Evolutionary conservation across 2,797 vertebrate genomes (phyloP).

Genomic region (Steatocranus sp.): DNA sequence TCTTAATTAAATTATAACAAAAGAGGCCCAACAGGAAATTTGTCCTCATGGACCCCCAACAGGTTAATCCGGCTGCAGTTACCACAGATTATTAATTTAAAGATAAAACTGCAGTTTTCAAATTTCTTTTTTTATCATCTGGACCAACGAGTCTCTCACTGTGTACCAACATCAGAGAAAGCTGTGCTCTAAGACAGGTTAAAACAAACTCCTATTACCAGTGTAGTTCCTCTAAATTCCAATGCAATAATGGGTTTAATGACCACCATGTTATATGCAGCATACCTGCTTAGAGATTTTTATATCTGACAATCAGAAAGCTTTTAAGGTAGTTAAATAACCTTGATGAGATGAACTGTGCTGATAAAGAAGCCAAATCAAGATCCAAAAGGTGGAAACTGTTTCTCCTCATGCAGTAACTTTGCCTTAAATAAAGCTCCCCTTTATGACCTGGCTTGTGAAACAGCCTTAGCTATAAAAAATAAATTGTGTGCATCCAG

Average conservation of each 20-base stretch:
- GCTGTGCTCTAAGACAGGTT: background rate
- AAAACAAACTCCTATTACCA: background rate
- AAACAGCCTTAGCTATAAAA: background rate
- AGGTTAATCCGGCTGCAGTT: background rate
- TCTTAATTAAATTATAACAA: background rate
- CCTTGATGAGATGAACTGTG: rapidly evolving
- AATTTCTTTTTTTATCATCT: background rate
- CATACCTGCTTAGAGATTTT: background rate
- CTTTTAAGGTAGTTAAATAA: background rate
- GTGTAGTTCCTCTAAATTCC: background rate
- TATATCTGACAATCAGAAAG: background rate
- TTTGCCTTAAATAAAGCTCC: background rate
- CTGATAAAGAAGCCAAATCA: background rate
- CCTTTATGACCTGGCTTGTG: background rate
- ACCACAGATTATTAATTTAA: background rate
- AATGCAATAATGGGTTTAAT: background rate
- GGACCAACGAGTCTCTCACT: rapidly evolving
- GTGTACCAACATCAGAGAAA: background rate
- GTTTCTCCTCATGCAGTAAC: background rate
- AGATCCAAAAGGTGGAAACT: background rate
- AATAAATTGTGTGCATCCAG: rapidly evolving
- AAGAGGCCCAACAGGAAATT: background rate
- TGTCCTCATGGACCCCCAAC: background rate
- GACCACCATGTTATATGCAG: background rate
- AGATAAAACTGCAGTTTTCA: background rate